These are phyloP conservation scores for Cydia pomonella DNA, from an alignment of 1,140 invertebrate species.

Conservation along the genomic window DNA sequence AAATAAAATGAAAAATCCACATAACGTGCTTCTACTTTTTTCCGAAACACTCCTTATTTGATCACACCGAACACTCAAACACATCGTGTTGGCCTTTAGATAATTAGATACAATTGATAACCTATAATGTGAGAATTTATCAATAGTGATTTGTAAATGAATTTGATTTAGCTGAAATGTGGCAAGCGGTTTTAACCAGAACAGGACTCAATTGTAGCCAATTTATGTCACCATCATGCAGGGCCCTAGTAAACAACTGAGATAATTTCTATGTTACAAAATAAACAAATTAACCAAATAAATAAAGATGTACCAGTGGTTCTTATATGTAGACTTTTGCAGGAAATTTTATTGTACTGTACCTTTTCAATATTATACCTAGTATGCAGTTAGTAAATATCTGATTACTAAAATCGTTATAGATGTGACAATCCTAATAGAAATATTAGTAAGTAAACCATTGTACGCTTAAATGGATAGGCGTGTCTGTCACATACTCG, in stretches of 20 bases:
- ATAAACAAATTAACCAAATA: no score
- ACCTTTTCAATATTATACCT: no score
- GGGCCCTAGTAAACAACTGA: no score
- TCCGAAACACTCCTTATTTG: no score
- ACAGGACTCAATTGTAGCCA: not conserved
- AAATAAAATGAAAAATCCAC: no score
- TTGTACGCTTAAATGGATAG: not conserved
- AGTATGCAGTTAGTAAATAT: no score
- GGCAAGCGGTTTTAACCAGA: not conserved
- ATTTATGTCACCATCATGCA: no score
- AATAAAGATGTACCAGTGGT: no score
- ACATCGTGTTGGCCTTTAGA: conserved; percentile 1
- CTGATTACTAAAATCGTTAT: not conserved
- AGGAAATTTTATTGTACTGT: no score
- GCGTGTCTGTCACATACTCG: not conserved
- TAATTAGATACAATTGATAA: conserved; percentile 20
- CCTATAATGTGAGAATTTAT: conserved; percentile 1
- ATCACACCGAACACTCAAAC: conserved; percentile 1
- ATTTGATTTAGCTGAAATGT: not conserved
- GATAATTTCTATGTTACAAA: no score
- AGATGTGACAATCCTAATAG: not conserved
- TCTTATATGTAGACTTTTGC: no score
- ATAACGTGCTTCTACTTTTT: no score
- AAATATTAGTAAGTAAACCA: not conserved
- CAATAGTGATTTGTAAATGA: conserved; percentile 16